Percentiles rank a stretch among this genome's conserved stretches.
Conservation (phyloP, 2,797 vertebrate genomes). For the Chelidonichthys spinosus region DNA sequence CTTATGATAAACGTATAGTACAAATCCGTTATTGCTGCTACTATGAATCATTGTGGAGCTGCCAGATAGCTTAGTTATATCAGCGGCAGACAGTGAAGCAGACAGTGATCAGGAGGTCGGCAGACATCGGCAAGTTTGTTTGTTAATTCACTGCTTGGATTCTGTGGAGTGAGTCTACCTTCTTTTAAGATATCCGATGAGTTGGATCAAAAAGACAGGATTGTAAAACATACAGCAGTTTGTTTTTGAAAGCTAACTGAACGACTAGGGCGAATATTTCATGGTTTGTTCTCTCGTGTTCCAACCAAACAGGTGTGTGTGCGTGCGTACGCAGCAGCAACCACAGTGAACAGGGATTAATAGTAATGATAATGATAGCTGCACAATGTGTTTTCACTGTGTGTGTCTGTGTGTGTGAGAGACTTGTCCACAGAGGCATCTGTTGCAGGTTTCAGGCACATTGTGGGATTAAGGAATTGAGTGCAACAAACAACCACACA, state of each 20-base stretch:
- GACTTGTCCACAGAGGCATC: constrained; percentile 44
- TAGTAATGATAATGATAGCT: constrained; percentile 40
- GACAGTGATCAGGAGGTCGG: constrained; percentile 31
- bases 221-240: constrained; percentile 9
- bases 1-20: neutral
- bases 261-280: constrained; percentile 7
- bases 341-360: constrained; percentile 36
- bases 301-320: too few relatives aligned
- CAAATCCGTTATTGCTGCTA: neutral
- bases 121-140: constrained; percentile 14
- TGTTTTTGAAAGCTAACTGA: constrained; percentile 2
- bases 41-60: constrained; percentile 21
- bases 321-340: constrained; percentile 21
- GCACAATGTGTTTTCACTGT: constrained; percentile 25
- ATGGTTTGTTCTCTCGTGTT: constrained; percentile 17
- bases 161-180: neutral
- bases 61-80: constrained; percentile 27
- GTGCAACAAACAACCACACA: constrained; percentile 59
- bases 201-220: constrained; percentile 22
- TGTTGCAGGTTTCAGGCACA: constrained; percentile 62
- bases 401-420: neutral
- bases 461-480: constrained; percentile 62
- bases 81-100: constrained; percentile 27
- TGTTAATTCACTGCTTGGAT: constrained; percentile 12
- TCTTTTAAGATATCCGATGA: constrained; percentile 17